A percentile compares a stretch with the other conserved stretches of the same genome.
phyloP scores from a whole-genome alignment of 2,797 vertebrate species.

The Telmatherina bonti region DNA sequence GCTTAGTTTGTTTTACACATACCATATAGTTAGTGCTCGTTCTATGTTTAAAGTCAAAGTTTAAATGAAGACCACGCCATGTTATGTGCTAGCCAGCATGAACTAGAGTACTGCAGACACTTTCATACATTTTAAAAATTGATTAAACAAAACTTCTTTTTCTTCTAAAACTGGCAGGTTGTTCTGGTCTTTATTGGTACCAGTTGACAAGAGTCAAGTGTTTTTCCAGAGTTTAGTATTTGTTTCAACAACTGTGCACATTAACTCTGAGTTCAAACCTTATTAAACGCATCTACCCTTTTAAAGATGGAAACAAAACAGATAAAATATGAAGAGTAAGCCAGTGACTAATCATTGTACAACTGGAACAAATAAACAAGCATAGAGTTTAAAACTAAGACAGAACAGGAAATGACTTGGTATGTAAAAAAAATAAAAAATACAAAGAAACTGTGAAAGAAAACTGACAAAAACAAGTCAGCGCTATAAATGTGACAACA shows the following conservation, averaged over 20 bases:
- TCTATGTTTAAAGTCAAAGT: neutral
- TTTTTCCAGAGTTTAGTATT: neutral
- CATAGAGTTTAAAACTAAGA: neutral
- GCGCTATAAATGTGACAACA: neutral
- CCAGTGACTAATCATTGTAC: neutral
- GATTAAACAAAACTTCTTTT: neutral
- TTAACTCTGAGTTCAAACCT: too few species aligned
- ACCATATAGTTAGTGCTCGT: too few species aligned
- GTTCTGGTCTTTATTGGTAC: neutral
- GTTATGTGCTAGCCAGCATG: neutral
- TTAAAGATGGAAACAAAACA: too few species aligned
- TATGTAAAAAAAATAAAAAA: neutral
- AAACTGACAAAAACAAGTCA: neutral
- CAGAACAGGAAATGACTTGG: neutral
- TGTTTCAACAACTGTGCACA: too few species aligned
- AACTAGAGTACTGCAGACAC: neutral
- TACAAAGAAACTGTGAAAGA: neutral
- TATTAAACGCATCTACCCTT: too few species aligned
- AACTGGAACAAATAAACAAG: neutral
- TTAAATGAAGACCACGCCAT: neutral
- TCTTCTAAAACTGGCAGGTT: too few species aligned
- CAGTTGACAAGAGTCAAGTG: neutral
- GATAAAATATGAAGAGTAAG: neutral
- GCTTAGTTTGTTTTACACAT: too few species aligned
- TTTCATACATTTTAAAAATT: neutral